Conservation (phyloP, 2,113 vertebrate genomes). For the Neomonachus schauinslandi region DNA sequence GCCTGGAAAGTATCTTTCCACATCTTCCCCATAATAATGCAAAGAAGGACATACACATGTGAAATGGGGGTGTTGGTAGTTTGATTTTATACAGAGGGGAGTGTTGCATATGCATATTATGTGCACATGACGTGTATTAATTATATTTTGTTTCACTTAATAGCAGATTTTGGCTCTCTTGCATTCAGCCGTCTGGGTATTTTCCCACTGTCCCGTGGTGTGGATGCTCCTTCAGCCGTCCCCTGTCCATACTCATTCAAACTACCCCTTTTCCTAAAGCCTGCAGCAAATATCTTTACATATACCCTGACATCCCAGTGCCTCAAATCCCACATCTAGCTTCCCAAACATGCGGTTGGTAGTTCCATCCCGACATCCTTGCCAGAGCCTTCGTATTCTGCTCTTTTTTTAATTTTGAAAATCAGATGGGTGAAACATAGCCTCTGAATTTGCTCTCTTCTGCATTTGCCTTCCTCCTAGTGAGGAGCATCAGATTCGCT, state of each 20-base stretch:
- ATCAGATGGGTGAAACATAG: neutral
- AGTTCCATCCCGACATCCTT: neutral
- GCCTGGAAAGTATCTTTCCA: neutral
- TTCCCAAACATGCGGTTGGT: neutral
- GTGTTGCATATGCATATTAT: rapidly evolving
- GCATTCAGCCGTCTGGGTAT: neutral
- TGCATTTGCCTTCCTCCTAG: neutral
- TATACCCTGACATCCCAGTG: rapidly evolving
- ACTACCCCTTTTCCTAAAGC: neutral
- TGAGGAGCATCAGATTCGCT: neutral
- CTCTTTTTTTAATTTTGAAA: neutral
- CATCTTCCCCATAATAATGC: neutral
- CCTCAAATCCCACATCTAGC: neutral
- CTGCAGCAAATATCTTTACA: neutral
- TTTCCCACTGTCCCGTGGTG: neutral
- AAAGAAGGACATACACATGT: neutral
- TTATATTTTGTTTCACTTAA: neutral
- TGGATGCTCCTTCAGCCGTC: neutral
- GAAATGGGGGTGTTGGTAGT: rapidly evolving
- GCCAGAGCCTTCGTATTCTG: too few relatives aligned
- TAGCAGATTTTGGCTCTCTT: neutral
- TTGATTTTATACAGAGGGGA: neutral
- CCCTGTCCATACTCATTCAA: neutral
- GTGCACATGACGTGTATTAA: too few relatives aligned
- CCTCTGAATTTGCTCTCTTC: neutral